Evolutionary conservation across 2,888 invertebrate genomes (phyloP), one percentile per base, ranked within the genome.

Genomic region (Rotaria macrura): DNA sequence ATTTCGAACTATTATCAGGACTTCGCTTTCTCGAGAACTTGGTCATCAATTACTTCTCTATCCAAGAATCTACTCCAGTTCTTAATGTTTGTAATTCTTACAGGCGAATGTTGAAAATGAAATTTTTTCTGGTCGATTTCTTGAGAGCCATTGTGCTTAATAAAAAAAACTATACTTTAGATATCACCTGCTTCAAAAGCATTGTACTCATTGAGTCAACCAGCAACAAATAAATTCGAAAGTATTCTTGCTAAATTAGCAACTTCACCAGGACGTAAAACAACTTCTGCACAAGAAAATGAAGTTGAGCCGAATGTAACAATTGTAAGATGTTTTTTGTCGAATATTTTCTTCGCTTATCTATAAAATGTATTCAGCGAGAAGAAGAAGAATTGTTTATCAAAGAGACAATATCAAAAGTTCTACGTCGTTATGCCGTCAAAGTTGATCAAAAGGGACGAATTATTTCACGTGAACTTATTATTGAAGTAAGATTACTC

Each of bases 321-420:
- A 6, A 43, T 10, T 25, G 43, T 79, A 79, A 43, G 43, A 23
- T 25, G 25, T 25, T 23, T 6, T 10, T 20, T 40, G 17, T 74
- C 23, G 14, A 34, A n/a, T 43, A 2, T 40, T 43, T 79, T 79
- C 14, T 47, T 12, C 47, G 9, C 2, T 14, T 23, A 25, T 38
- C 3, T 79, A 10, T 43, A 25, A 74, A 40, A 38, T 0, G 14
- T 10, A 40, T 79, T 79, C 43, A 79, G 74, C 74, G 43, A 12
- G 74, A 79, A 79, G 74, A 79, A 79, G 74, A 79, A 79, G 74
- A 79, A 79, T 10, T 79, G 4, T 25, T 20, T 43, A 43, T 79
- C 12, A 79, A 40, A 79, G 74, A 79, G 43, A 43, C 74, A 0
- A 79, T 79, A 25, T 38, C 74, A 12, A 79, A 79, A 79, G 25